Base-by-base conservation (phyloP, 2,888 invertebrate genomes). In the Chymomyza fuscimana region DNA sequence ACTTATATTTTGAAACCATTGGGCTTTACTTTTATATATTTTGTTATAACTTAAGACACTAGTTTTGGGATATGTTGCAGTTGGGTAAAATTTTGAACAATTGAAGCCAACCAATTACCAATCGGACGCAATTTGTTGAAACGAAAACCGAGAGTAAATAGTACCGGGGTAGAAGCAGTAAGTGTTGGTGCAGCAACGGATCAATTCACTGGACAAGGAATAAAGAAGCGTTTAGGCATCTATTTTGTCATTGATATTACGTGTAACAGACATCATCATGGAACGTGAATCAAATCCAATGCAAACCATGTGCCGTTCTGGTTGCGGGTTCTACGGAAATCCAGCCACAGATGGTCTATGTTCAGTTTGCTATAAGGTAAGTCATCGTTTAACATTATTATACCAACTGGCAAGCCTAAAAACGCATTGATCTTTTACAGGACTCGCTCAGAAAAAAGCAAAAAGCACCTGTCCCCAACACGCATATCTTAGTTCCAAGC, bases 271-370 rank as follows among this genome's bases (percentile, higher is more conserved):
- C 19, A 52, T n/a, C 36, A 54, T 51, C 29, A 98, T 98, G 98
- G 98, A 98, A 94, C 96, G 97, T 89, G 98, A 98, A 94, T 97
- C 97, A 86, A 98, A 98, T 94, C 97, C 97, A 87, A 97, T 98
- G 96, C 97, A 98, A 93, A 96, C 97, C 85, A 94, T 98, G 91
- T 99, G 99, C 94, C 96, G 98, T 89, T 97, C 97, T 86, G 99
- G 99, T 83, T 99, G 99, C 93, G 99, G 99, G 85, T 99, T 99
- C 93, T 99, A 98, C 93, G 99, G 99, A 81, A 98, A 97, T 92
- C 96, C 98, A 80, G 97, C 98, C 89, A 98, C 98, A 89, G 99
- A 99, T 92, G 99, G 99, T 90, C 95, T 99, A 90, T 99, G 99
- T 93, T 99, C 99, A 89, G 96, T 99, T 91, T 99, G 99, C 93